Percentiles rank a stretch among this genome's conserved stretches.
These are phyloP conservation scores for Chrosomus eos DNA, from an alignment of 2,797 vertebrate species.

Conservation along the genomic window DNA sequence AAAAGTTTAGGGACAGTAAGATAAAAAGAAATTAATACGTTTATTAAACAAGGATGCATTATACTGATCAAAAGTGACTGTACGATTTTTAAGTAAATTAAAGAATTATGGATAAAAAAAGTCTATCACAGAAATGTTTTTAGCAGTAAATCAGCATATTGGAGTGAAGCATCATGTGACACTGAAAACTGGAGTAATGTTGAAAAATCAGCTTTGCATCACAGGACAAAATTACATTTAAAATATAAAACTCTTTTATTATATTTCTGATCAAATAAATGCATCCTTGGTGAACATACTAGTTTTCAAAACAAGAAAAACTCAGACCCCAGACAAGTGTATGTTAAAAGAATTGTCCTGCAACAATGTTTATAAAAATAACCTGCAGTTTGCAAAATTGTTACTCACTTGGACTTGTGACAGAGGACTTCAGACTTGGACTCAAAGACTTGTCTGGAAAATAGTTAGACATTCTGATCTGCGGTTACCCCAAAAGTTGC, in stretches of 20 bases:
- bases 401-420: background rate
- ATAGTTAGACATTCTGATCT: background rate
- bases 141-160: background rate
- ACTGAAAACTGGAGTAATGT: no score
- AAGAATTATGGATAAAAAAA: no score
- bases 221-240: background rate
- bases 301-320: background rate
- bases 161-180: background rate
- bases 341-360: background rate
- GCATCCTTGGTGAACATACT: background rate
- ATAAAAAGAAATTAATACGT: no score
- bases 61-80: no score
- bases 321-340: background rate
- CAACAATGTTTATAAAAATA: background rate
- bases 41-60: no score
- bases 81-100: no score
- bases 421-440: background rate
- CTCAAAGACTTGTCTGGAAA: background rate
- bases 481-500: constrained; percentile 6
- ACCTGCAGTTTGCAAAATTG: background rate
- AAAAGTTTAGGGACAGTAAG: no score
- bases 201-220: background rate
- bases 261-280: background rate
- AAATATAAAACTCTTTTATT: background rate
- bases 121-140: background rate